Base-by-base conservation (phyloP, 2,797 vertebrate species). In the Antrozous pallidus region DNA sequence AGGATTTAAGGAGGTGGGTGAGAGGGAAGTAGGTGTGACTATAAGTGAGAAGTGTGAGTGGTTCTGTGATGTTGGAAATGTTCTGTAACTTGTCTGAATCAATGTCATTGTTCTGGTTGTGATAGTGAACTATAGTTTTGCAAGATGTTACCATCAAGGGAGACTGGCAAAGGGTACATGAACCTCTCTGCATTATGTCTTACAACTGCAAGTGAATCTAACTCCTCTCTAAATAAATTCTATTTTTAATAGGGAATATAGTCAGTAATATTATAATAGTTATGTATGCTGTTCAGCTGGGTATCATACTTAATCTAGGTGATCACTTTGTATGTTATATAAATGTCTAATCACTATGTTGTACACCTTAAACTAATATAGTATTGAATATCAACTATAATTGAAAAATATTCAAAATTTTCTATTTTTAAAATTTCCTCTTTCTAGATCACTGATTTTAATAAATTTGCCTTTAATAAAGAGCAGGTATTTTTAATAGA, bases 381-480 rank as follows among this genome's bases (percentile, higher is more conserved):
- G 56, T 61, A n/a, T 63, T 80, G 40, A 63, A 45, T 63, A 20
- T 45, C 18, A 9, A 81, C 56, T 33, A 0, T 63, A 75, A 75
- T 49, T 13, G 31, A 22, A 75, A 75, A 24, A 24, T 8, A 28
- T 31, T 79, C 13, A 61, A 13, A 33, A 33, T 45, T 45, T 70
- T 87, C 73, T 28, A n/a, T n/a, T 78, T 75, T 73, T 54, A 80
- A 92, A 71, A 51, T 94, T 20, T 40, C 16, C 0, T 8, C 22
- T 90, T 95, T 94, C 17, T 12, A 49, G 56, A 78, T 51, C 75
- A 33, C 54, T 36, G 4, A 28, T 80, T 40, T 94, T 56, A 83
- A 63, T 82, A 74, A 14, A 70, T 61, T 89, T 82, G 13, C 28
- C 80, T 79, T 91, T 79, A 47, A 83, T 79, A 42, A 83, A 77